Base-by-base conservation (phyloP, 2,888 invertebrate species). In the Lepidochitona cinerea region DNA sequence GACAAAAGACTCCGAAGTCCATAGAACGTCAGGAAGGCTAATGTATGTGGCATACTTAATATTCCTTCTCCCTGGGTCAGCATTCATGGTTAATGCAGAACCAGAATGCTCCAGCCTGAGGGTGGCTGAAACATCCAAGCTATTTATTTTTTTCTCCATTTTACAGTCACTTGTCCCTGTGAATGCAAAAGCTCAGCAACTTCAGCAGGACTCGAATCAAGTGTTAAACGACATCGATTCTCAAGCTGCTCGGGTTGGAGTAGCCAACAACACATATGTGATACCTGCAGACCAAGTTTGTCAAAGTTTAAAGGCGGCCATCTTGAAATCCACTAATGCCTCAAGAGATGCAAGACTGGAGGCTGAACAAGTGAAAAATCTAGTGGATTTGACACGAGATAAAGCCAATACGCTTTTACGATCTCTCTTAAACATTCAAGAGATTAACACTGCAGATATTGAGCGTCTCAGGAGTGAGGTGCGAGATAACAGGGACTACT, bases 361-460 rank as follows among this genome's bases (percentile, higher is more conserved):
- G n/a, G 70, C 66, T 1, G 32, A 54, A 33, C 14, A 36, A 23
- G 36, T 52, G 0, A 37, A 33, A 6, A 14, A 36, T 0, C 26
- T 32, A 12, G 70, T 65, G 12, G 33, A 18, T 1, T 33, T 26
- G 23, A 73, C 70, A 12, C 41, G 35, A 26, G 37, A 32, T 4
- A 37, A 65, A 29, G 69, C 70, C 0, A 33, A 65, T 3, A 36
- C 14, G 26, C 23, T 73, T 0, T 37, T 73, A 14, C n/a, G 18
- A 12, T 41, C 59, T 5, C 37, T 73, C 12, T 29, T 33, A 5
- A 73, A 70, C 29, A n/a, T 73, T 26, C 23, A 37, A 12, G 65
- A 70, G 29, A n/a, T 73, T n/a, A 53, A 73, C 53, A 33, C 53
- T 5, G 66, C 66, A 14, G 36, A 53, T 18, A 66, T 73, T 1